Percentiles rank a stretch among this genome's conserved stretches.
phyloP scores from a whole-genome alignment of 2,797 vertebrate species.

The Hippocampus kuda region DNA sequence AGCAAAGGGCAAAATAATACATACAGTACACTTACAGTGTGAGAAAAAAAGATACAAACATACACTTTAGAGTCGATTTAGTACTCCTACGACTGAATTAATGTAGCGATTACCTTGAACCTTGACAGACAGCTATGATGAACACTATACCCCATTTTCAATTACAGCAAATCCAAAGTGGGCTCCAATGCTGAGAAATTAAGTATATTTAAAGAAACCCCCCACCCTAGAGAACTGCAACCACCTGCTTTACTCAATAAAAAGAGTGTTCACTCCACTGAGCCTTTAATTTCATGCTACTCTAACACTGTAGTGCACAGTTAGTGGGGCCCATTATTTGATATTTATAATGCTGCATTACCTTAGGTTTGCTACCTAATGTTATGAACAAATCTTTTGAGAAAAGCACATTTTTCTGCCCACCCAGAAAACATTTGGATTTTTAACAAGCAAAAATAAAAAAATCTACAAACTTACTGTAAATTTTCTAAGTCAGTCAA shows the following conservation, averaged over 20 bases:
- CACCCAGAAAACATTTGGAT: background rate
- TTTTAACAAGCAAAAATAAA: background rate
- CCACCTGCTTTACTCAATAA: slow-evolving; percentile 6
- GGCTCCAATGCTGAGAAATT: slow-evolving; percentile 22
- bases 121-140: background rate
- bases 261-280: background rate
- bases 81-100: background rate
- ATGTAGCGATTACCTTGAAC: background rate
- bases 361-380: background rate
- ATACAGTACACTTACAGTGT: background rate
- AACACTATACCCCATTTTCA: slow-evolving; percentile 15
- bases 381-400: background rate
- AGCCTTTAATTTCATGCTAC: slow-evolving; percentile 7
- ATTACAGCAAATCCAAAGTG: slow-evolving; percentile 15
- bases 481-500: background rate
- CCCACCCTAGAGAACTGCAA: slow-evolving; percentile 9
- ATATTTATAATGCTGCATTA: background rate
- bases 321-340: background rate
- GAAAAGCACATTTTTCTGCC: background rate
- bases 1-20: slow-evolving; percentile 39
- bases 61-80: background rate
- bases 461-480: background rate
- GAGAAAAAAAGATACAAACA: background rate
- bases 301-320: slow-evolving; percentile 1
- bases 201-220: slow-evolving; percentile 9